phyloP scores from a whole-genome alignment of 1,140 invertebrate genomes.

The Lanistes nyassanus region DNA sequence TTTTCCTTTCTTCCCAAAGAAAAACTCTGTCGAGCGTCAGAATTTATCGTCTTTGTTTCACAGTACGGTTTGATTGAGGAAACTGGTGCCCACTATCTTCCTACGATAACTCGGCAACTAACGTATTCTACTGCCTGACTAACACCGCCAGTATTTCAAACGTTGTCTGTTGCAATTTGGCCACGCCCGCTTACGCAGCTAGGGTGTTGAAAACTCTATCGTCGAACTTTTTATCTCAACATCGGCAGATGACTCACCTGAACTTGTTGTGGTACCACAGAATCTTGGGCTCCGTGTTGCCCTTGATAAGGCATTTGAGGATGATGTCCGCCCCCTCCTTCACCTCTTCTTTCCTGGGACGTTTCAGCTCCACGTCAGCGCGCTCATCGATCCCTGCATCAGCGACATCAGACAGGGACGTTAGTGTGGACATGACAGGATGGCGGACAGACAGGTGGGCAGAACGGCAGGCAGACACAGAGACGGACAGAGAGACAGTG shows the following conservation, averaged over 20 bases:
- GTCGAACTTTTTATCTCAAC: neutral
- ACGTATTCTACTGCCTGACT: too few species aligned
- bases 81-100: too few species aligned
- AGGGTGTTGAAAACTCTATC: neutral
- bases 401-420: conserved; percentile 2
- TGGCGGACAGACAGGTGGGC: neutral
- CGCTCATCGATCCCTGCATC: conserved; percentile 76
- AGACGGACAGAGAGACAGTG: too few species aligned
- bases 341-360: conserved; percentile 72
- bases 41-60: too few species aligned
- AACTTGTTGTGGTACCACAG: conserved; percentile 81
- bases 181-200: too few species aligned
- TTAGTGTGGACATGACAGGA: neutral
- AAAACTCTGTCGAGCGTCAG: too few species aligned
- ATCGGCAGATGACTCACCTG: conserved; percentile 44
- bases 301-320: conserved; percentile 80
- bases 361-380: conserved; percentile 74
- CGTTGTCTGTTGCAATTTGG: too few species aligned
- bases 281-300: conserved; percentile 77
- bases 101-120: too few species aligned
- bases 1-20: too few species aligned
- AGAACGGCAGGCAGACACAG: too few species aligned
- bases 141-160: too few species aligned
- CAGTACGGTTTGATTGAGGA: too few species aligned
- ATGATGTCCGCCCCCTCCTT: conserved; percentile 73